phyloP scores from a whole-genome alignment of 2,888 invertebrate species.

The Rugalucina vietnamica region DNA sequence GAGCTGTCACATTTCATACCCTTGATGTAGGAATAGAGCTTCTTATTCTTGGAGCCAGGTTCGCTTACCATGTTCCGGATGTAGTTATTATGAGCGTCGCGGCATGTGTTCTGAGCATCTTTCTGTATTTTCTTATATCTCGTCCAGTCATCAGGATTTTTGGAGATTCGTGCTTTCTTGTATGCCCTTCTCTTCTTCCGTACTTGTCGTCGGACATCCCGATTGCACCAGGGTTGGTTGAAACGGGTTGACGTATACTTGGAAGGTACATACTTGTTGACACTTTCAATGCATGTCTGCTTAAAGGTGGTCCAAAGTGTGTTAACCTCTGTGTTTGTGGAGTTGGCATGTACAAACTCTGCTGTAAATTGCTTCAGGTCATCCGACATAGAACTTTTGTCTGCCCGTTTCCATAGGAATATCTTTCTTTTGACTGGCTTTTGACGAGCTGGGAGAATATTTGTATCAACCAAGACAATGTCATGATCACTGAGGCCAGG shows the following conservation, averaged over 20 bases:
- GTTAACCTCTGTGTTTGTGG: constrained; percentile 2
- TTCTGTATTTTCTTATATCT: not conserved
- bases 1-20: not conserved
- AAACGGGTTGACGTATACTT: constrained; percentile 10
- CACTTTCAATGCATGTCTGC: not conserved
- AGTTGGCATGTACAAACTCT: not conserved
- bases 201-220: not conserved
- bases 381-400: not conserved
- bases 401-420: constrained; percentile 26
- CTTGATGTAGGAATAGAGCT: not conserved
- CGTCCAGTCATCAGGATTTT: not conserved
- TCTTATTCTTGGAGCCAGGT: not conserved
- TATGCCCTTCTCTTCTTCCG: not conserved
- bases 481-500: constrained; percentile 44
- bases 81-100: not conserved
- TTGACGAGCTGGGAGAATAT: not conserved
- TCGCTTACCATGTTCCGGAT: constrained; percentile 9
- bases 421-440: constrained; percentile 23
- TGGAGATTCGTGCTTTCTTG: not conserved
- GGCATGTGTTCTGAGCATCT: not conserved
- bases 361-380: not conserved
- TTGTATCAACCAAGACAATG: constrained; percentile 20
- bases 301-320: constrained; percentile 27
- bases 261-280: constrained; percentile 25
- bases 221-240: not conserved